Base-by-base conservation (phyloP, 2,888 invertebrate species). In the Drosophila mimetica region DNA sequence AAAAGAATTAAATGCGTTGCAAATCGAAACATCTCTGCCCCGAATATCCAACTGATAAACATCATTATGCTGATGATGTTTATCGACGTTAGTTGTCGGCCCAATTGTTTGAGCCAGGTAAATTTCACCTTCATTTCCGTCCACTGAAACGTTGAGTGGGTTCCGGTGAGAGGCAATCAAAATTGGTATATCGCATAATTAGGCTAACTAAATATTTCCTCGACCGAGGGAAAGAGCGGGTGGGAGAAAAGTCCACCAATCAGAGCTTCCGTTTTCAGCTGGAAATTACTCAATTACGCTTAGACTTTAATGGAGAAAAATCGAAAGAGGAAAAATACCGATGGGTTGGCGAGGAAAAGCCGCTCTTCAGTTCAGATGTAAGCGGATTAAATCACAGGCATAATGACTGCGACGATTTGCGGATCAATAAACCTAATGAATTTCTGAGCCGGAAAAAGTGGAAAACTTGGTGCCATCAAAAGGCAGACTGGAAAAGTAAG, bases 231-330 rank as follows among this genome's bases (percentile, higher is more conserved):
- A 14, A 25, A n/a, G 25, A 34, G 13, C 11, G 8, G 8, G n/a
- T n/a, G 36, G 16, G 18, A 36, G 6, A 5, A 14, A 42, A 32
- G 58, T 11, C 41, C 42, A 44, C 73, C 78, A 87, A 82, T 85
- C 88, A 74, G 44, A 74, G 71, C 60, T 82, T 88, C 86, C 83
- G 88, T 42, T 70, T 60, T 71, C 47, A 59, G 72, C 65, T 58
- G 75, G 74, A 81, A 86, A 86, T 88, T 75, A 77, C 87, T 78
- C 86, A 84, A 88, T 85, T 84, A 84, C 70, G 72, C 55, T 80
- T 55, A 51, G 71, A 84, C 79, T 83, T 76, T 77, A 88, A 86
- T 79, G 77, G 67, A 64, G 71, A 59, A 59, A 57, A 69, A 69
- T 54, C 37, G 53, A 34, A 60, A 34, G 30, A 13, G 44, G 37